Conservation (phyloP, 2,797 vertebrate species). For the Rhynchonycteris naso region DNA sequence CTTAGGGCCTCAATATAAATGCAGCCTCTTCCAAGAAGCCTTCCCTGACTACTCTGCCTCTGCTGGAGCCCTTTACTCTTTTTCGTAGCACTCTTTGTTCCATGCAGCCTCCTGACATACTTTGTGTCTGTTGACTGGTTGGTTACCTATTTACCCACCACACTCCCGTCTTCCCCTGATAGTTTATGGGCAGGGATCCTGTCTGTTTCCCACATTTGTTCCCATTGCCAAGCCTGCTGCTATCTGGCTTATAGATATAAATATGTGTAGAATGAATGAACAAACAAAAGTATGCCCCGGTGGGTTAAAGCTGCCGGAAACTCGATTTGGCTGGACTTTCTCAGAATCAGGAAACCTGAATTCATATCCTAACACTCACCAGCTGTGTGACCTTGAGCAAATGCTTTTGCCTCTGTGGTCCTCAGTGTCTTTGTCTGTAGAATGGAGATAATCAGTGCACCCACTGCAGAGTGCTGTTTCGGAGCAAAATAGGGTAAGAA, state of each 20-base stretch:
- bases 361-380: neutral
- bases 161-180: neutral
- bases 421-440: neutral
- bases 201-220: neutral
- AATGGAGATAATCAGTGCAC: accelerated
- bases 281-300: neutral
- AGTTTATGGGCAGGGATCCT: neutral
- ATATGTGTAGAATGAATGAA: neutral
- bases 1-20: neutral
- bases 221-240: too few relatives aligned
- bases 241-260: neutral
- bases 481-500: neutral
- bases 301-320: neutral
- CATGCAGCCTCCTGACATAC: neutral
- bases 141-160: neutral
- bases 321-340: neutral
- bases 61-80: neutral
- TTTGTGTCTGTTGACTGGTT: neutral
- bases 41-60: neutral
- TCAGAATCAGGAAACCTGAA: neutral
- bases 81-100: neutral
- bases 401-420: neutral
- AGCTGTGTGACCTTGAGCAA: neutral
- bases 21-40: neutral
- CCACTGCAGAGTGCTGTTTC: neutral